Percentiles rank a stretch among this genome's conserved stretches.
Evolutionary conservation across 2,888 invertebrate genomes (phyloP).

Genomic region (Tenthredo distinguenda): DNA sequence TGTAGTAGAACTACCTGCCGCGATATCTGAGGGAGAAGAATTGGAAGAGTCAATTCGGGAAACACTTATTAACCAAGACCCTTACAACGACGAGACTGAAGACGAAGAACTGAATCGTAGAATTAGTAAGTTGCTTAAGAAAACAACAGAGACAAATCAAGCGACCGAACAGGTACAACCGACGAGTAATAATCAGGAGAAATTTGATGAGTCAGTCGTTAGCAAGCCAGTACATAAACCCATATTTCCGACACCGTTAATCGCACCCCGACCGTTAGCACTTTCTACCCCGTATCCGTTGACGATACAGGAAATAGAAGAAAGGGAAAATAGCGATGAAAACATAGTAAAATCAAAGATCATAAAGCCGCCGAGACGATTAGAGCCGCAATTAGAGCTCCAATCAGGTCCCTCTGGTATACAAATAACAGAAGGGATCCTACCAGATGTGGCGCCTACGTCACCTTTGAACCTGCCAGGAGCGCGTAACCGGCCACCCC

Average conservation of each 20-base stretch:
- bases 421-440: neutral
- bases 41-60: neutral
- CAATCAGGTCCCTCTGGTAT: neutral
- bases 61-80: neutral
- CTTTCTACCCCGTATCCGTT: neutral
- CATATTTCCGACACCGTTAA: neutral
- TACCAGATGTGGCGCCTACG: neutral
- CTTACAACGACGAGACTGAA: neutral
- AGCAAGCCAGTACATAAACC: neutral
- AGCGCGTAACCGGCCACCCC: no score
- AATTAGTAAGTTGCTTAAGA: neutral
- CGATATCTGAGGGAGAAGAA: neutral
- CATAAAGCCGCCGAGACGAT: neutral
- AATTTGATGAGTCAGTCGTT: neutral
- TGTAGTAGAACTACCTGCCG: neutral
- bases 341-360: neutral
- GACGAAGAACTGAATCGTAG: neutral
- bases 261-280: conserved; percentile 10
- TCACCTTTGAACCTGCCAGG: neutral
- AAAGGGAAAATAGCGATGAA: no score
- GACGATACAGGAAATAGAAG: neutral
- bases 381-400: neutral
- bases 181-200: no score
- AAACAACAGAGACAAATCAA: neutral
- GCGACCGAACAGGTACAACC: neutral